A percentile compares a stretch with the other conserved stretches of the same genome.
Conservation (phyloP, 2,888 invertebrate species). For the Drosophila hawaiiensis region DNA sequence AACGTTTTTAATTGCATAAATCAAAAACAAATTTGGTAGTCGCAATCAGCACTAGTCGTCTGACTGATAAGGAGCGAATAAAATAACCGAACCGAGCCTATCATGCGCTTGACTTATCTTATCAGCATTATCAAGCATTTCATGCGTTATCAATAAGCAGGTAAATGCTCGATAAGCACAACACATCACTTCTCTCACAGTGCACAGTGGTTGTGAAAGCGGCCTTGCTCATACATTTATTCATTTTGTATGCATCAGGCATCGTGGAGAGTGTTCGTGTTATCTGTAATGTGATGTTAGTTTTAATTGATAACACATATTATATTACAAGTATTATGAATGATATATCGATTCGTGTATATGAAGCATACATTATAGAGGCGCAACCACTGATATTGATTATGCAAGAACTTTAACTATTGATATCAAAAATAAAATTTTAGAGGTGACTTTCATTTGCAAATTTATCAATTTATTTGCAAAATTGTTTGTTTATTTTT, state of each 20-base stretch:
- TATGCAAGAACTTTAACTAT: slow-evolving; percentile 2
- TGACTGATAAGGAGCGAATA: slow-evolving; percentile 33
- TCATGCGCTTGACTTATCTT: slow-evolving; percentile 51
- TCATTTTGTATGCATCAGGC: slow-evolving; percentile 11
- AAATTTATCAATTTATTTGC: not conserved
- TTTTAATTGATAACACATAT: slow-evolving; percentile 27
- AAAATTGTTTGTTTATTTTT: not conserved
- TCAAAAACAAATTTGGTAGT: slow-evolving; percentile 24
- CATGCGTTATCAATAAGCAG: slow-evolving; percentile 40
- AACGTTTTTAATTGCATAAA: slow-evolving; percentile 43
- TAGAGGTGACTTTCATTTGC: not conserved
- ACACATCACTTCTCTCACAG: not conserved
- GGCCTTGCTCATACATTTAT: slow-evolving; percentile 10
- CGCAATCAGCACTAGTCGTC: slow-evolving; percentile 14
- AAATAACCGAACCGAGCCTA: slow-evolving; percentile 20
- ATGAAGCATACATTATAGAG: not conserved
- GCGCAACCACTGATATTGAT: not conserved
- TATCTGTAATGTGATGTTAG: slow-evolving; percentile 28
- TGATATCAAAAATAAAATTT: not conserved
- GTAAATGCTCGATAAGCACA: slow-evolving; percentile 51
- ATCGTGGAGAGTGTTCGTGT: slow-evolving; percentile 11
- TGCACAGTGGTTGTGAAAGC: slow-evolving; percentile 52
- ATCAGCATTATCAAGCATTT: slow-evolving; percentile 28
- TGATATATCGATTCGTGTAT: slow-evolving; percentile 43
- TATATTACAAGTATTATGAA: slow-evolving; percentile 27